Percentiles rank a stretch among this genome's conserved stretches.
Evolutionary conservation across 2,888 invertebrate genomes (phyloP).

Genomic region (Heliconius ismenius): DNA sequence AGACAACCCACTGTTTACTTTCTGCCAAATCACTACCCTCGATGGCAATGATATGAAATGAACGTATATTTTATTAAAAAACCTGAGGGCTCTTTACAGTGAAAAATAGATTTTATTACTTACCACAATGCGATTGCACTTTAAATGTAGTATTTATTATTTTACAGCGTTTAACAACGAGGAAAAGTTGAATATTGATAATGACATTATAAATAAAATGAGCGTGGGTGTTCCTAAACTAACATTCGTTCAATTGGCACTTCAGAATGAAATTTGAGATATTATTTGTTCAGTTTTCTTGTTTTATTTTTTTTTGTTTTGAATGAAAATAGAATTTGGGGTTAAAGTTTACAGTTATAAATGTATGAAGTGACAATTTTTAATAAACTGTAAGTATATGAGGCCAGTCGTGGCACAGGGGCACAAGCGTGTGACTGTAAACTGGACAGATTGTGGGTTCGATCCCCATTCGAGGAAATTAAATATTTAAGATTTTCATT

Average conservation of each 20-base stretch:
- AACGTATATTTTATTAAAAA: slow-evolving; percentile 76
- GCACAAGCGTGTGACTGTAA: too few species aligned
- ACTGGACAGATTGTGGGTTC: too few species aligned
- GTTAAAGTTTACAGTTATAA: not conserved
- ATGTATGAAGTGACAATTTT: not conserved
- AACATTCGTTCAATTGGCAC: slow-evolving; percentile 29
- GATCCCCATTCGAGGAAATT: too few species aligned
- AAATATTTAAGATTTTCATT: too few species aligned
- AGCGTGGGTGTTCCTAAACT: slow-evolving; percentile 36
- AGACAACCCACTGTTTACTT: slow-evolving; percentile 74
- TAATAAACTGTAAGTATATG: too few species aligned
- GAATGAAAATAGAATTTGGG: not conserved
- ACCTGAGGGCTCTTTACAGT: slow-evolving; percentile 56
- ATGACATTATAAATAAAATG: slow-evolving; percentile 41
- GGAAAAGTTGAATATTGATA: slow-evolving; percentile 39
- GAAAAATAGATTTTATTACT: slow-evolving; percentile 34
- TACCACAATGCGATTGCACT: slow-evolving; percentile 17
- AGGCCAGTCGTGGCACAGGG: too few species aligned
- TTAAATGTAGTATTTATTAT: slow-evolving; percentile 52
- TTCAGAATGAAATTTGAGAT: slow-evolving; percentile 1
- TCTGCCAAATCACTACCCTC: slow-evolving; percentile 78
- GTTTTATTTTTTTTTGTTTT: not conserved
- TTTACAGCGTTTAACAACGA: slow-evolving; percentile 48
- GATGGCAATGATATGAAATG: slow-evolving; percentile 71
- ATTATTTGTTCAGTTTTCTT: not conserved